A percentile compares a stretch with the other conserved stretches of the same genome.
Conservation (phyloP, 1,140 invertebrate species). For the Drosophila neocordata region DNA sequence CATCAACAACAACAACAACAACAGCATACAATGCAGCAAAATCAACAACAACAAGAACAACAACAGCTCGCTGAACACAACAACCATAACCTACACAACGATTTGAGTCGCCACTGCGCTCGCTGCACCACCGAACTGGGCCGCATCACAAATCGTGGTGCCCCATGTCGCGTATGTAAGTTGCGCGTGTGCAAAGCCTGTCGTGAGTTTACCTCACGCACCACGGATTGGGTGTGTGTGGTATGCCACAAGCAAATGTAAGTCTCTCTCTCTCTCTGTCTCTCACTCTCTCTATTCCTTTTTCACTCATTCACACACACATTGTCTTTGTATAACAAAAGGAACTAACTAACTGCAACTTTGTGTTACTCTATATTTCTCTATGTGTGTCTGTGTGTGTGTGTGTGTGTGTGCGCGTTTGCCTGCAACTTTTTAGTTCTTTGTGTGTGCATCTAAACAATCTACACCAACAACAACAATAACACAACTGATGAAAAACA, state of each 20-base stretch:
- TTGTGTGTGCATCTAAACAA: neutral
- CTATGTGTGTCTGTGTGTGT: neutral
- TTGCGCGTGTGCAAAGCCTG: slow-evolving; percentile 90
- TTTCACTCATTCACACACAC: slow-evolving; percentile 19
- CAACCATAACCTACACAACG: slow-evolving; percentile 72
- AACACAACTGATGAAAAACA: neutral
- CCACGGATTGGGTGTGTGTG: slow-evolving; percentile 90
- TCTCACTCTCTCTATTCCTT: slow-evolving; percentile 14
- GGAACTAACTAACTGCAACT: slow-evolving; percentile 37
- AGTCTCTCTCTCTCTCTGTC: slow-evolving; percentile 82
- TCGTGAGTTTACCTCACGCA: slow-evolving; percentile 85
- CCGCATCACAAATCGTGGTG: slow-evolving; percentile 89
- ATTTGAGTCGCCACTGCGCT: slow-evolving; percentile 86
- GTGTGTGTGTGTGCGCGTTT: neutral
- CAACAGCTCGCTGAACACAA: slow-evolving; percentile 67
- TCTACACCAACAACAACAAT: neutral
- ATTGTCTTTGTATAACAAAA: slow-evolving; percentile 19
- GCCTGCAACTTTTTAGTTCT: neutral
- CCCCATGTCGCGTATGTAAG: slow-evolving; percentile 87
- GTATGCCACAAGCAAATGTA: slow-evolving; percentile 90
- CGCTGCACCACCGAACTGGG: slow-evolving; percentile 88
- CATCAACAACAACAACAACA: slow-evolving; percentile 53
- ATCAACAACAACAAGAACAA: slow-evolving; percentile 40
- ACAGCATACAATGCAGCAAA: slow-evolving; percentile 47
- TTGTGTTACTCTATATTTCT: slow-evolving; percentile 21